phyloP scores from a whole-genome alignment of 1,140 invertebrate species.

The Ceratina japonica region DNA sequence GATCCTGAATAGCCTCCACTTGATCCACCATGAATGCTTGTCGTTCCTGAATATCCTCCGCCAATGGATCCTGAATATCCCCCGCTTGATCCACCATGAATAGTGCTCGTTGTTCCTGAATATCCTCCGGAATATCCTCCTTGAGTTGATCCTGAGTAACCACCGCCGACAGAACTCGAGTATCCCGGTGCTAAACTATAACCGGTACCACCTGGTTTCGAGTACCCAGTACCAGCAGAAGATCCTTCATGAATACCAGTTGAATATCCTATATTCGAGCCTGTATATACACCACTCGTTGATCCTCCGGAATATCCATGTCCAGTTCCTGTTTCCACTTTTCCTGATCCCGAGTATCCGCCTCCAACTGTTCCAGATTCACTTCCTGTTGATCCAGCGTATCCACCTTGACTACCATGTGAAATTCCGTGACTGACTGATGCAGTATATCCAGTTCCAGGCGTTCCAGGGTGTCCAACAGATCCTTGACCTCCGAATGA shows the following conservation, averaged over 20 bases:
- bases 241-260: too few species aligned
- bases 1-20: too few species aligned
- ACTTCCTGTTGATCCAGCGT: conserved; percentile 26
- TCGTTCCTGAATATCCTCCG: background rate
- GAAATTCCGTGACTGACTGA: background rate
- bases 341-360: conserved; percentile 4
- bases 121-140: conserved; percentile 15
- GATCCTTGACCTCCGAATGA: background rate
- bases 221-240: background rate
- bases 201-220: background rate
- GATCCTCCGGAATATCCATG: too few species aligned
- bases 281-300: too few species aligned
- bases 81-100: conserved; percentile 19
- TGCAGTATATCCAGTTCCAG: conserved; percentile 10
- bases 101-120: conserved; percentile 6
- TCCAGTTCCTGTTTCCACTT: background rate
- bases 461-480: conserved; percentile 5
- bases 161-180: background rate
- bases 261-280: too few species aligned
- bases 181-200: background rate
- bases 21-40: background rate
- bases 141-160: background rate
- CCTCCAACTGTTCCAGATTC: background rate
- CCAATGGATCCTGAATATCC: conserved; percentile 7
- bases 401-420: conserved; percentile 18